phyloP scores from a whole-genome alignment of 2,888 invertebrate species.

The Coronaproctus castanopsis region DNA sequence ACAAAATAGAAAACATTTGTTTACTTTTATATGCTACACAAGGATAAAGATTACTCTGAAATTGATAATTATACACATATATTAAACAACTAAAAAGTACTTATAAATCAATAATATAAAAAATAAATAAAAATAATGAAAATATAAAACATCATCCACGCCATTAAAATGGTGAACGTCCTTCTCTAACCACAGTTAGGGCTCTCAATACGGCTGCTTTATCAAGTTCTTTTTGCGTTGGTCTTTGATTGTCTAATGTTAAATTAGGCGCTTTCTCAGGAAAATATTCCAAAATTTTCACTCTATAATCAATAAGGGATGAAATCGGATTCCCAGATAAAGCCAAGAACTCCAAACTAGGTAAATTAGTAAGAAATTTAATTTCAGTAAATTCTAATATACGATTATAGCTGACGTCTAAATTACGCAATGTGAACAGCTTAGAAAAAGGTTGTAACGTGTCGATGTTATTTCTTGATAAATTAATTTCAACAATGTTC shows the following conservation, averaged over 20 bases:
- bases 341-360: constrained; percentile 67
- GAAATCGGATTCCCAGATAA: constrained; percentile 80
- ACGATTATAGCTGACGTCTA: constrained; percentile 72
- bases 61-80: no score
- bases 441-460: constrained; percentile 53
- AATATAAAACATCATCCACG: no score
- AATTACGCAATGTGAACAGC: constrained; percentile 61
- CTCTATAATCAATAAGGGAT: constrained; percentile 66
- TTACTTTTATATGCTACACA: no score
- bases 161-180: constrained; percentile 22
- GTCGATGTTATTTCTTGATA: constrained; percentile 64
- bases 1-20: no score
- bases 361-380: constrained; percentile 53
- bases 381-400: constrained; percentile 64
- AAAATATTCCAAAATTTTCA: constrained; percentile 72
- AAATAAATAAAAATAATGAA: no score
- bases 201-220: constrained; percentile 81
- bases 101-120: no score
- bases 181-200: constrained; percentile 52
- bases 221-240: constrained; percentile 72
- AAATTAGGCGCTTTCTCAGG: constrained; percentile 63
- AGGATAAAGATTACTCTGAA: no score
- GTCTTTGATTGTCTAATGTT: constrained; percentile 67
- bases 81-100: no score
- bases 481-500: constrained; percentile 62